Base-by-base conservation (phyloP, 2,113 vertebrate species). In the Meriones unguiculatus region DNA sequence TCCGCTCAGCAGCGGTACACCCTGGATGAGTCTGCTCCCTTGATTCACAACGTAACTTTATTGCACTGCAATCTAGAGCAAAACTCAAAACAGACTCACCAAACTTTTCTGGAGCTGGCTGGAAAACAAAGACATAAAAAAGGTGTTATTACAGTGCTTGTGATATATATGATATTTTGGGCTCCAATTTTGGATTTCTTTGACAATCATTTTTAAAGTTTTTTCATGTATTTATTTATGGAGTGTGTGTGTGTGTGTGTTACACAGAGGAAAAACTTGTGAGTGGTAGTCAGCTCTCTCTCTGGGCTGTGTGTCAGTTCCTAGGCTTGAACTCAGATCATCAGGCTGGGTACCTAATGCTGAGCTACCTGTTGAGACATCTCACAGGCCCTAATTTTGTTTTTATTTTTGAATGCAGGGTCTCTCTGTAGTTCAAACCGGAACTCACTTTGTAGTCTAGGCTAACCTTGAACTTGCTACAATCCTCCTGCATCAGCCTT, bases 41-140 rank as follows among this genome's bases (percentile, higher is more conserved):
- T 54, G 80, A 17, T 25, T 70, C 76, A 35, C 38, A 35, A 59
- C 7, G 65, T 13, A 41, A 85, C 13, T 65, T 54, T 70, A 57
- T 85, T 76, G 82, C 46, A 52, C 17, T 67, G 6, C 67, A 32
- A 35, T 35, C 85, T 89, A 97, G 95, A 98, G 94, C 69, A 98
- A 96, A 97, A 97, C 67, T 96, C 87, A 92, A 98, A 97, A 95
- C 46, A 96, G 95, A 99, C 99, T 99, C 98, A 99, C 99, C 98
- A 97, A 97, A 97, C 94, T 95, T 97, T 96, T 98, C 98, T 85
- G 78, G 92, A 98, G 96, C 62, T 98, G 98, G 96, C 99, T 99
- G 95, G 76, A 88, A 91, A 98, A 94, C 64, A 96, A 97, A 84
- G 92, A 98, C 78, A 93, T 80, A 62, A 86, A 97, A 73, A 97